Base-by-base conservation (phyloP, 2,888 invertebrate genomes). In the Oscheius sp. region DNA sequence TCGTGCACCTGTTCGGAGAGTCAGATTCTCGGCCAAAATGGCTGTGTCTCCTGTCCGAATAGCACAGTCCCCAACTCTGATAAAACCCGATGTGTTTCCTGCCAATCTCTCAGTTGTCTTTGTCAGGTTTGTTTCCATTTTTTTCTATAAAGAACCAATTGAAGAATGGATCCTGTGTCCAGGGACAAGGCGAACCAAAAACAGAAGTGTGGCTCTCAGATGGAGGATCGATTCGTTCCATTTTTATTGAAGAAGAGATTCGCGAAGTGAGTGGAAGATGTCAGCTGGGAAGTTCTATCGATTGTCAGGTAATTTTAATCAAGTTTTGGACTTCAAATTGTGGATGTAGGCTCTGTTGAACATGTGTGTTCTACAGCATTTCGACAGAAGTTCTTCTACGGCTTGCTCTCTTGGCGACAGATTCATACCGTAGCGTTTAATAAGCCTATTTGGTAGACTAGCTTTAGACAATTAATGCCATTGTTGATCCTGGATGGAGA, bases 351-450 rank as follows among this genome's bases (percentile, higher is more conserved):
- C 42, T 23, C 39, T 92, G 70, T 91, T 91, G 1, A 92, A 92
- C 86, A 88, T 92, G 87, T 92, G 92, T 82, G 88, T 90, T 0
- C 86, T 91, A 66, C 88, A 84, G 64, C 75, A 86, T 65, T 87
- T 90, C 74, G 89, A 88, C 87, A 78, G 45, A 76, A 82, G 42
- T 50, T 33, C 58, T 6, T n/a, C 46, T 29, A 72, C 73, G 34
- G 61, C 81, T 1, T 80, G 80, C 53, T 63, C 70, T 61, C 15
- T 75, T 70, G 67, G 46, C 20, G 39, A 61, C 15, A 50, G 27
- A 25, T 34, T 48, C 15, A 29, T 17, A 39, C 61, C 61, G 61
- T 61, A 6, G n/a, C 25, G 4, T 39, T 58, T 58, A 1, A n/a
- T 37, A 34, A 20, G 5, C 31, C n/a, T 20, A 20, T 50, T 50